A percentile compares a stretch with the other conserved stretches of the same genome.
These are phyloP conservation scores for Plagiodera versicolora DNA, from an alignment of 2,888 invertebrate genomes.

Conservation along the genomic window DNA sequence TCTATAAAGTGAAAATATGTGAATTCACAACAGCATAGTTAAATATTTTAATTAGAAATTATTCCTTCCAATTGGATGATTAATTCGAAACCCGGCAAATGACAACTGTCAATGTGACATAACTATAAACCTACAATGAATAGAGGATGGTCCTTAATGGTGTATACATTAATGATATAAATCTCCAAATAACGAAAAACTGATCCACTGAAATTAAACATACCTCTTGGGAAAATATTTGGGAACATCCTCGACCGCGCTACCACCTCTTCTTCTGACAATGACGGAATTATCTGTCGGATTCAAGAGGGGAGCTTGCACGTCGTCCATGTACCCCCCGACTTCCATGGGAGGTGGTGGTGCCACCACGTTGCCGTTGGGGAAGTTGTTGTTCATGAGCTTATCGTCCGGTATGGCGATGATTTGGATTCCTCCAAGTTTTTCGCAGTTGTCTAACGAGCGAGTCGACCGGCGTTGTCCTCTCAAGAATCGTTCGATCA, in stretches of 20 bases:
- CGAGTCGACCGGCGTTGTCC: slow-evolving; percentile 45
- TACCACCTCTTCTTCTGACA: slow-evolving; percentile 47
- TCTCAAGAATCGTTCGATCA: slow-evolving; percentile 34
- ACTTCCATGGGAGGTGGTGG: slow-evolving; percentile 35
- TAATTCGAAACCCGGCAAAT: no score
- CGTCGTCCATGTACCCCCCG: slow-evolving; percentile 47
- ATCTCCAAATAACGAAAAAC: not conserved
- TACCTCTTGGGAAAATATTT: slow-evolving; percentile 46
- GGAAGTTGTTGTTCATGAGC: slow-evolving; percentile 58
- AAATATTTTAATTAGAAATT: no score
- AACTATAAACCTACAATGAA: no score
- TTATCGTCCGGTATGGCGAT: slow-evolving; percentile 54
- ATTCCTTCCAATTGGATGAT: no score
- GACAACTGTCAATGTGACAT: no score
- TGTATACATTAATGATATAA: no score
- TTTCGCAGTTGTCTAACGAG: slow-evolving; percentile 59
- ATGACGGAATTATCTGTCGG: slow-evolving; percentile 41
- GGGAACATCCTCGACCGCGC: slow-evolving; percentile 49
- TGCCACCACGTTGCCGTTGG: slow-evolving; percentile 58
- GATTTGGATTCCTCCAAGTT: slow-evolving; percentile 52
- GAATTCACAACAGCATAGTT: no score
- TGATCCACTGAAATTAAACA: not conserved
- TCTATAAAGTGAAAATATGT: no score
- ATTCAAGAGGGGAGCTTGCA: slow-evolving; percentile 54
- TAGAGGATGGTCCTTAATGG: no score